A percentile compares a stretch with the other conserved stretches of the same genome.
These are phyloP conservation scores for Prionailurus viverrinus DNA, from an alignment of 2,113 vertebrate genomes.

Conservation along the genomic window DNA sequence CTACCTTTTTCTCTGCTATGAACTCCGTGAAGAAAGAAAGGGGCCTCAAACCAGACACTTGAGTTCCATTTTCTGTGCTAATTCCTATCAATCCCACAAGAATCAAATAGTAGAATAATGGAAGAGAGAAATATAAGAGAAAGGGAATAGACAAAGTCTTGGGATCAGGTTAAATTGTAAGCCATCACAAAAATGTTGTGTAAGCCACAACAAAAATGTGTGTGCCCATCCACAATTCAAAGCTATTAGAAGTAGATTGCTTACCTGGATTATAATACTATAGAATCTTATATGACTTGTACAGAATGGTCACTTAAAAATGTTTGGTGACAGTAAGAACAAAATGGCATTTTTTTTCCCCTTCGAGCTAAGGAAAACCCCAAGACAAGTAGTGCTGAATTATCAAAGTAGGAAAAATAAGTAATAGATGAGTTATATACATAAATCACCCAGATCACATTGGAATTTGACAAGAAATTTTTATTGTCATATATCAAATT, in stretches of 20 bases:
- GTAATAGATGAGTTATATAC: neutral
- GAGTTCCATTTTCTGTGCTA: conserved; percentile 2
- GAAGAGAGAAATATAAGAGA: neutral
- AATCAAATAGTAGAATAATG: neutral
- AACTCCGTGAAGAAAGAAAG: neutral
- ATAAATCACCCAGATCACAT: neutral
- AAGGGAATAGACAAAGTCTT: neutral
- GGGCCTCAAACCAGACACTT: neutral
- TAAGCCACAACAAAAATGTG: neutral
- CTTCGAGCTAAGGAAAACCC: neutral
- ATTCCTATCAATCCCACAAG: neutral
- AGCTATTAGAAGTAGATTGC: neutral
- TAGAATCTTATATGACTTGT: neutral
- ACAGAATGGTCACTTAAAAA: neutral
- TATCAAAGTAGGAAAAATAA: neutral
- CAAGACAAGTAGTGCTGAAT: neutral
- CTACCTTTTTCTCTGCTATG: neutral
- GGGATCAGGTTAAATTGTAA: neutral
- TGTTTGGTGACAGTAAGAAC: neutral
- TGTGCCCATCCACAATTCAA: neutral
- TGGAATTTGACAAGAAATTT: conserved; percentile 41
- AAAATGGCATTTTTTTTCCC: neutral
- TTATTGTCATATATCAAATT: neutral
- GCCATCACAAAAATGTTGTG: neutral
- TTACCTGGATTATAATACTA: neutral